phyloP scores from a whole-genome alignment of 2,888 invertebrate species.

The Falcaria lacertinaria region DNA sequence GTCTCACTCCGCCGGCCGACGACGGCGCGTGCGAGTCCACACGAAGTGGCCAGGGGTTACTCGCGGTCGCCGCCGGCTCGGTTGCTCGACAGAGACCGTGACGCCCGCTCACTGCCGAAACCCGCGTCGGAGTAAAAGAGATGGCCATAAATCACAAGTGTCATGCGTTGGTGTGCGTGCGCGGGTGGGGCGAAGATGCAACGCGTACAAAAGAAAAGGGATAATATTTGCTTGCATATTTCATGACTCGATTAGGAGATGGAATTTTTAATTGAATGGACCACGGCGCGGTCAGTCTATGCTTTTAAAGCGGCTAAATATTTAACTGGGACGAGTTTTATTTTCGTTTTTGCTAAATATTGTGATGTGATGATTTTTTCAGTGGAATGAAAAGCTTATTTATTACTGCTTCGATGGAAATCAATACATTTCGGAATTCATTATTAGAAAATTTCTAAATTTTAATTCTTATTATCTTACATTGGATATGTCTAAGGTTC shows the following conservation, averaged over 20 bases:
- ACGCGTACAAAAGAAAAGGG: conserved; percentile 78
- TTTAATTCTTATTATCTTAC: not conserved
- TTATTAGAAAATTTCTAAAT: not conserved
- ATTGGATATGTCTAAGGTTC: not conserved
- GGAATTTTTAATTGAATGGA: conserved; percentile 79
- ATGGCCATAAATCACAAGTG: conserved; percentile 63
- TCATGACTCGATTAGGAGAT: conserved; percentile 80
- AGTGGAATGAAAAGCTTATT: too few relatives aligned
- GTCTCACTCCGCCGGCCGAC: conserved; percentile 75
- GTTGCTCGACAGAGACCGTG: conserved; percentile 64
- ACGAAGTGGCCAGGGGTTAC: conserved; percentile 79
- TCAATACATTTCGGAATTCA: too few relatives aligned
- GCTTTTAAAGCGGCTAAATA: conserved; percentile 28
- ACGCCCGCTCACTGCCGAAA: conserved; percentile 35
- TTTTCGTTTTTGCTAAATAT: not conserved
- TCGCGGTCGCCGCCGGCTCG: conserved; percentile 76
- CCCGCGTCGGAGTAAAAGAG: conserved; percentile 50
- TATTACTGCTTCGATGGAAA: too few relatives aligned
- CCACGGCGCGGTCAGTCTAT: conserved; percentile 63
- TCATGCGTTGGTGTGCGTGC: conserved; percentile 77
- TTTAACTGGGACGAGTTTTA: conserved; percentile 15
- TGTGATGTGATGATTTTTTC: too few relatives aligned
- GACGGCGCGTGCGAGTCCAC: conserved; percentile 75
- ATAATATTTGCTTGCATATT: conserved; percentile 80
- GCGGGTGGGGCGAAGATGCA: conserved; percentile 80